Conservation (phyloP, 2,797 vertebrate species). For the Leontopithecus rosalia region DNA sequence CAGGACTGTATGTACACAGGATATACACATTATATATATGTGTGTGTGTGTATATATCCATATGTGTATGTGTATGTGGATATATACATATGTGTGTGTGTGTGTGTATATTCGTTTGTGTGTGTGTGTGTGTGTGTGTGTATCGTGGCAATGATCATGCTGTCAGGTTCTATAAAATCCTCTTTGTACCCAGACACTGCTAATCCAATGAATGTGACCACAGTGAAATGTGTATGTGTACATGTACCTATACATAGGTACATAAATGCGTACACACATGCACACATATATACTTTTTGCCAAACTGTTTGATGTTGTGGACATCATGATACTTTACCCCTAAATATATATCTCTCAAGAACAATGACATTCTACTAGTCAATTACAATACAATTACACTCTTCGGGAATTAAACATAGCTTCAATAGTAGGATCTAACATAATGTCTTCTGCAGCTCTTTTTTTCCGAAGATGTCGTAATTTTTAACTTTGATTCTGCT, state of each 20-base stretch:
- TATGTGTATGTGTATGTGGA: fast-evolving
- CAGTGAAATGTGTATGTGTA: too few species aligned
- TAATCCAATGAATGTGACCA: neutral
- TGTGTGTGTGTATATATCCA: too few species aligned
- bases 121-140: too few species aligned
- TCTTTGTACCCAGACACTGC: neutral
- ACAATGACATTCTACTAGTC: neutral
- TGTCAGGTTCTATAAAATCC: neutral
- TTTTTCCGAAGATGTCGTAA: neutral
- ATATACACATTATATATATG: neutral
- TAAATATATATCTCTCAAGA: neutral
- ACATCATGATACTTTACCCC: neutral
- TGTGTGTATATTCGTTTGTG: too few species aligned
- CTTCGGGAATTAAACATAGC: neutral
- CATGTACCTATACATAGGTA: too few species aligned
- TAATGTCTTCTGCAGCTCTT: neutral
- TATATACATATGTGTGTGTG: too few species aligned
- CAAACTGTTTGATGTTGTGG: neutral
- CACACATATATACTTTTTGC: neutral
- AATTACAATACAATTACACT: neutral
- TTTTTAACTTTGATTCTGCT: neutral
- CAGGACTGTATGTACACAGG: neutral
- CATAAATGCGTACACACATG: too few species aligned
- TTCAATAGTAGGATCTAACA: neutral
- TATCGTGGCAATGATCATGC: neutral